Evolutionary conservation across 2,888 invertebrate genomes (phyloP), one percentile per base, ranked within the genome.

Genomic region (Chrysolina oricalcia): DNA sequence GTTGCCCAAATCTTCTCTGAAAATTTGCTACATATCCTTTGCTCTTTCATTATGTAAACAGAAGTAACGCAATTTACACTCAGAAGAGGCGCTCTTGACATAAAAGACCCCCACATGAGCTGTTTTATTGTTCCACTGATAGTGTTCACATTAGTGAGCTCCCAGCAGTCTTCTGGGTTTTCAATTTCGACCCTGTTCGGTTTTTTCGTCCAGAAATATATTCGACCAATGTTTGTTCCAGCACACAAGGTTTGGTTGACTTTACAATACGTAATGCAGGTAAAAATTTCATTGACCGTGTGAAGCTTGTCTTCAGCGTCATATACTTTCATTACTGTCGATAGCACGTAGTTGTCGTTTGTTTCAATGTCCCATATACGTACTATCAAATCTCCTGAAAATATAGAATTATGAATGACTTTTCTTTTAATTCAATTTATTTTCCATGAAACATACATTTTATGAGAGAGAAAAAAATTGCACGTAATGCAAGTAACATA

Each of bases 281-380:
- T 93, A 82, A 95, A 95, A 80, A 92, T 91, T 85, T 95, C 93
- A 80, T 85, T 87, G 82, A 90, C 84, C 0, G 84, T 83, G 5
- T 83, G 78, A 13, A 78, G 78, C 48, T 83, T 85, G 48, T 82
- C 84, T 8, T 86, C 85, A 13, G 78, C 83, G n/a, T 83, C 81
- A 70, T 85, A 88, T 5, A 86, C 80, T 78, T 88, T 88, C 81
- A 89, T 78, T 67, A 91, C 90, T 82, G 91, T 93, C 50, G 94
- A 93, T 27, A 98, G 88, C 0, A 97, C 92, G 88, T 95, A 97
- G 88, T 97, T 98, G 84, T 98, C 98, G 73, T 98, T 97, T 40
- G 94, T 94, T 67, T 97, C 95, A 81, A 98, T 93, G 87, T 99
- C 97, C 98, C 98, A 99, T 82, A 98, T 92, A 81, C 98, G 93